Conservation (phyloP, 1,140 invertebrate species). For the Acromyrmex echinatior region DNA sequence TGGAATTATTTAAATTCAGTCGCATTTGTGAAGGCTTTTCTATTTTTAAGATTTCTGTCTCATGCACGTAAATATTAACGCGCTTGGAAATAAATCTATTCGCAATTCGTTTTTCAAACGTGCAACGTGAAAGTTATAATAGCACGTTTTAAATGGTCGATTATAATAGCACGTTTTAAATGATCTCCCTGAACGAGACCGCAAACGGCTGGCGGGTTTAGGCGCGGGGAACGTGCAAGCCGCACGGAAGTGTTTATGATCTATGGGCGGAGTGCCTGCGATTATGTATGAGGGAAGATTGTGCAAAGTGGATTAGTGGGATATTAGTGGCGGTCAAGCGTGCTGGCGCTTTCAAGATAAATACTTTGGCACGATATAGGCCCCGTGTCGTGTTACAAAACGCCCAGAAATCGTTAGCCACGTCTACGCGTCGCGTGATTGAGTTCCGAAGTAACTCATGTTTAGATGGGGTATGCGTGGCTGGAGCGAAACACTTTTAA, state of each 20-base stretch:
- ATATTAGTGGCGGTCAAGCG: conserved; percentile 63
- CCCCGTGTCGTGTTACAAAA: conserved; percentile 59
- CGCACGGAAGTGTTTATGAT: conserved; percentile 62
- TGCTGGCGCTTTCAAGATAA: conserved; percentile 61
- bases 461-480: conserved; percentile 39
- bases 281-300: conserved; percentile 63
- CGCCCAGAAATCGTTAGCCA: conserved; percentile 51
- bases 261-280: conserved; percentile 49
- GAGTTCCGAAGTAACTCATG: conserved; percentile 26
- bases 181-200: conserved; percentile 25
- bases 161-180: conserved; percentile 57
- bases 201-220: conserved; percentile 7
- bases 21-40: background rate
- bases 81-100: background rate
- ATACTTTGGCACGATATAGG: conserved; percentile 59
- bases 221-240: conserved; percentile 21
- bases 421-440: conserved; percentile 60
- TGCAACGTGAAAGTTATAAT: conserved; percentile 47
- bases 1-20: conserved; percentile 24
- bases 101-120: background rate
- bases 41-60: background rate
- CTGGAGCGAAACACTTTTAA: conserved; percentile 32
- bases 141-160: conserved; percentile 53
- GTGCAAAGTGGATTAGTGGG: conserved; percentile 62
- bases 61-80: conserved; percentile 11